These are phyloP conservation scores for Phocides pigmalion DNA, from an alignment of 1,140 invertebrate species.

Conservation along the genomic window DNA sequence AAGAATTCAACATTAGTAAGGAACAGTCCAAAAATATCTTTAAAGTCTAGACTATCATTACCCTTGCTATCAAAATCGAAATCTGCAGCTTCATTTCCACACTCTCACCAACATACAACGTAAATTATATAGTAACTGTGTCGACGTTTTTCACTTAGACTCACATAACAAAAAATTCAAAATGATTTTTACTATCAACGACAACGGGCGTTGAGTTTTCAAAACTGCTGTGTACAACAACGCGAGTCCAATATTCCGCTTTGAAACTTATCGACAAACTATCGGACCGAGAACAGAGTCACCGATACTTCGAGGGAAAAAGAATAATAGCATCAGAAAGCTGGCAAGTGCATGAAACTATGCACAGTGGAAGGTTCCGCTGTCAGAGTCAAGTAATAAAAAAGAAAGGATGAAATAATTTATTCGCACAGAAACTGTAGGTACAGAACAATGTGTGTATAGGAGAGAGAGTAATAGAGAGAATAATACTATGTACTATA, in stretches of 20 bases:
- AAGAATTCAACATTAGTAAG: no score
- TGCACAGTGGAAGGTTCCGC: background rate
- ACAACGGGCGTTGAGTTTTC: background rate
- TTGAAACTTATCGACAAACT: conserved; percentile 1
- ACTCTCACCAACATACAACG: background rate
- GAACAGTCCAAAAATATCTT: no score
- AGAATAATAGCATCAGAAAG: background rate
- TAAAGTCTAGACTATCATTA: no score
- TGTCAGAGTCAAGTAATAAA: no score
- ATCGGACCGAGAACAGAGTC: background rate
- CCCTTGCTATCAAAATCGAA: no score
- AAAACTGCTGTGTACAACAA: background rate
- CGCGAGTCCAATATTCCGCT: background rate
- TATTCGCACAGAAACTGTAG: no score
- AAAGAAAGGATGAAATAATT: no score
- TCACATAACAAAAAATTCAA: background rate
- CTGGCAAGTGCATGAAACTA: no score
- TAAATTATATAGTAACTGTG: background rate
- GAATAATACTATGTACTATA: no score
- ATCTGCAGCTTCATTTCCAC: background rate
- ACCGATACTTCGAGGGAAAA: background rate
- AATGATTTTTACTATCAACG: background rate
- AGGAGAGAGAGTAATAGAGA: no score
- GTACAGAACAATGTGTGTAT: no score
- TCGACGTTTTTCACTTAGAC: background rate